Conservation (phyloP, 2,888 invertebrate genomes). For the Hemithea aestivaria region DNA sequence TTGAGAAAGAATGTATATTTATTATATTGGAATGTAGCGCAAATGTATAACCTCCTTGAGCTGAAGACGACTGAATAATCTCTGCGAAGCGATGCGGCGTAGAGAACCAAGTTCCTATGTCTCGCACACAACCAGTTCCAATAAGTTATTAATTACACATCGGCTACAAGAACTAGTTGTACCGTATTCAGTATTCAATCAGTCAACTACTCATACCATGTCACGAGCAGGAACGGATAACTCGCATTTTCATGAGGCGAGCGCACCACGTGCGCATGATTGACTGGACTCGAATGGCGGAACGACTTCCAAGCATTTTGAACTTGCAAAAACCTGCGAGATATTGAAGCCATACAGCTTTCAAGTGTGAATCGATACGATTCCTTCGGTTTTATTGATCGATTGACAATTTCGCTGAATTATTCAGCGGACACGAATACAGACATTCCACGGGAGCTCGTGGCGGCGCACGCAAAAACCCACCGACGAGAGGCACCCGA, state of each 20-base stretch:
- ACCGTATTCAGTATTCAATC: constrained; percentile 34
- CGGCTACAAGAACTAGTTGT: constrained; percentile 51
- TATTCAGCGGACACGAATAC: constrained; percentile 74
- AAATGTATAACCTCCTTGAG: no score
- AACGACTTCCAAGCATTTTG: constrained; percentile 70
- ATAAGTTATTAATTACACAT: constrained; percentile 37
- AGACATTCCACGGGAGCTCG: constrained; percentile 63
- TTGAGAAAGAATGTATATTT: no score
- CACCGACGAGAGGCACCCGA: constrained; percentile 47
- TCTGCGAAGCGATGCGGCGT: no score
- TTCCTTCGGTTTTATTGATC: constrained; percentile 63
- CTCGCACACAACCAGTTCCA: constrained; percentile 34
- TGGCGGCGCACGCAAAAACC: constrained; percentile 60
- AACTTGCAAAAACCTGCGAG: constrained; percentile 61
- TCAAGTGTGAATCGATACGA: constrained; percentile 77
- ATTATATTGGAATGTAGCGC: no score
- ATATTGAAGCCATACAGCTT: constrained; percentile 68
- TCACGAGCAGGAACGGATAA: constrained; percentile 49
- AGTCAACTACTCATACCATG: constrained; percentile 36
- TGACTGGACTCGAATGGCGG: constrained; percentile 62
- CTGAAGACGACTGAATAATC: no score
- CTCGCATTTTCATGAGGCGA: constrained; percentile 51
- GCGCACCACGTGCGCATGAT: constrained; percentile 61
- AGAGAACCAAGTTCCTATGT: constrained; percentile 34
- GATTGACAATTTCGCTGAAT: constrained; percentile 74